These are phyloP conservation scores for Sciurus vulgaris DNA, from an alignment of 2,797 vertebrate genomes.

Conservation along the genomic window DNA sequence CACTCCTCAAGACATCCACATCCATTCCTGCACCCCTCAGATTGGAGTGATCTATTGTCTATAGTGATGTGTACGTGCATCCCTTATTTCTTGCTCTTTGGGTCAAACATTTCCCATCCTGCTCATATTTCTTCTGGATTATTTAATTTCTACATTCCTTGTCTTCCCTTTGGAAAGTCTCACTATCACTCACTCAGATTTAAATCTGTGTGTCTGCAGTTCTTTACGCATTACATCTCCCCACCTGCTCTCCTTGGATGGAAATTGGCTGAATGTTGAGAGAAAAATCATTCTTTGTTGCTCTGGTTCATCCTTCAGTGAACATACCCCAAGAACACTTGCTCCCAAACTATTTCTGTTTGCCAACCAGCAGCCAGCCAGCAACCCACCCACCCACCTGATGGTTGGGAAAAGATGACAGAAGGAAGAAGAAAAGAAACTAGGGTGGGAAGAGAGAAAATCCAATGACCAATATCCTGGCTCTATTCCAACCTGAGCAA, in stretches of 20 bases:
- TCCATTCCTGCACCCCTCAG: not conserved
- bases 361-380: slow-evolving; percentile 84
- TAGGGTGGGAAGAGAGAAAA: slow-evolving; percentile 77
- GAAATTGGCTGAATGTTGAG: slow-evolving; percentile 64
- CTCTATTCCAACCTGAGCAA: slow-evolving; percentile 78
- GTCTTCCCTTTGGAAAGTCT: slow-evolving; percentile 48
- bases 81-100: not conserved
- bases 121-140: slow-evolving; percentile 26
- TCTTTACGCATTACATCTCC: slow-evolving; percentile 22
- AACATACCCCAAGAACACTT: slow-evolving; percentile 82
- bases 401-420: slow-evolving; percentile 83
- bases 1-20: not conserved
- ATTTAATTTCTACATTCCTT: slow-evolving; percentile 36
- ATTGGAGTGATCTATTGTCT: not conserved
- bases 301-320: slow-evolving; percentile 78
- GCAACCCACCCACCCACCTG: slow-evolving; percentile 86
- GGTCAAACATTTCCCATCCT: slow-evolving; percentile 11
- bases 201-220: slow-evolving; percentile 29
- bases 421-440: slow-evolving; percentile 83
- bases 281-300: slow-evolving; percentile 72
- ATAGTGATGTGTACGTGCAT: too few relatives aligned
- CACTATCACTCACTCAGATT: slow-evolving; percentile 43
- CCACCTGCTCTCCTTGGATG: slow-evolving; percentile 69
- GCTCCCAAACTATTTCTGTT: slow-evolving; percentile 85
- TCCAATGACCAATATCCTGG: slow-evolving; percentile 84